Conservation (phyloP, 2,888 invertebrate genomes). For the Mongoloraphidia duomilia region DNA sequence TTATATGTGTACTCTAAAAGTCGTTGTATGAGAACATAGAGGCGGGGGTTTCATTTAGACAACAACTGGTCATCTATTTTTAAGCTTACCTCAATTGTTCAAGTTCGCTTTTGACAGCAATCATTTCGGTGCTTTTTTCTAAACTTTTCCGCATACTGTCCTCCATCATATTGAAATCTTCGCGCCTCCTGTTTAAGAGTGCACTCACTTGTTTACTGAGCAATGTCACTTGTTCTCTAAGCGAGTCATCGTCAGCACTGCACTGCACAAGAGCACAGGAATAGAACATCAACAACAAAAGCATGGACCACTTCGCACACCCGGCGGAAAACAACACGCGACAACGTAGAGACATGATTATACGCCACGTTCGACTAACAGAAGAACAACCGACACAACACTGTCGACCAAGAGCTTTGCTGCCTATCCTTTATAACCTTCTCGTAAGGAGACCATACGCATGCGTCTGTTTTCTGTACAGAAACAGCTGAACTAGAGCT, state of each 20-base stretch:
- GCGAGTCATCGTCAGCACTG: conserved; percentile 7
- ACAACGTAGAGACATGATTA: no score
- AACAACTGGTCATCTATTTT: no score
- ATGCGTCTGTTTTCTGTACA: no score
- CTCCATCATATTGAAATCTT: conserved; percentile 38
- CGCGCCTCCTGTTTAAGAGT: conserved; percentile 34
- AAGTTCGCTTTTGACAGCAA: conserved; percentile 34
- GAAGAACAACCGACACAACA: no score
- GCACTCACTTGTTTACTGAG: conserved; percentile 38
- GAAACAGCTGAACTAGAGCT: no score
- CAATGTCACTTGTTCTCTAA: conserved; percentile 30
- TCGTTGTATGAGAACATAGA: no score
- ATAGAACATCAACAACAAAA: conserved; percentile 1
- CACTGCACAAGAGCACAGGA: background rate
- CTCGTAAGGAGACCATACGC: no score
- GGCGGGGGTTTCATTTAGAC: no score
- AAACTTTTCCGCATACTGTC: conserved; percentile 34
- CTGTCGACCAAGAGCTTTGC: no score
- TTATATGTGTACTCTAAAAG: no score
- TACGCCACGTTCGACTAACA: no score
- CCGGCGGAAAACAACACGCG: conserved; percentile 1
- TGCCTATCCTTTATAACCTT: no score
- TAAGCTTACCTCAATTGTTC: conserved; percentile 32
- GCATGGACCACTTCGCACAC: conserved; percentile 5
- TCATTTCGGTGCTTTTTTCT: conserved; percentile 36